These are phyloP conservation scores for Paguma larvata DNA, from an alignment of 2,797 vertebrate genomes.

Conservation along the genomic window DNA sequence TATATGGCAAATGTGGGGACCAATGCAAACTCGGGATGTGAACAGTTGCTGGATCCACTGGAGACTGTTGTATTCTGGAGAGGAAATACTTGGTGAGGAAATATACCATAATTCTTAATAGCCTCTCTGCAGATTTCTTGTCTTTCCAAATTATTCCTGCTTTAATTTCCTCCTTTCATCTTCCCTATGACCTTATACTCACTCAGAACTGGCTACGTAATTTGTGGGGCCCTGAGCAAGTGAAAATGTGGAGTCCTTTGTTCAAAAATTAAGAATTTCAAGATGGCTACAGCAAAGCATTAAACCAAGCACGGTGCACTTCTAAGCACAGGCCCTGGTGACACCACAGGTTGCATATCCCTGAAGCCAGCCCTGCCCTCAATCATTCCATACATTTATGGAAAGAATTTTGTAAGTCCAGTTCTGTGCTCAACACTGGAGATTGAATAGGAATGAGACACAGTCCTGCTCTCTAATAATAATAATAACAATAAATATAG, in stretches of 20 bases:
- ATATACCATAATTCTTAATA: not conserved
- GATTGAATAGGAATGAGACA: not conserved
- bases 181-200: not conserved
- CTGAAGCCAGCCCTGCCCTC: not conserved
- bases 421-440: not conserved
- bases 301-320: not conserved
- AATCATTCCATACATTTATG: not conserved
- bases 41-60: not conserved
- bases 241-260: not conserved
- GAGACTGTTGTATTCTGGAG: not conserved
- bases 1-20: not conserved
- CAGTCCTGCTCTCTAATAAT: not conserved
- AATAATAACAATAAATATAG: not conserved
- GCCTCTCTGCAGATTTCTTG: not conserved
- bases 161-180: not conserved
- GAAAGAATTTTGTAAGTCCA: not conserved
- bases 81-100: not conserved
- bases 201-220: not conserved
- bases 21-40: not conserved
- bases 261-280: conserved; percentile 26
- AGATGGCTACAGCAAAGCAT: not conserved
- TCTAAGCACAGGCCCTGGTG: not conserved
- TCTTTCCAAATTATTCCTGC: not conserved
- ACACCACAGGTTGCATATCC: not conserved
- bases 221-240: not conserved